Evolutionary conservation across 2,113 vertebrate genomes (phyloP).

Genomic region (Cromileptes altivelis): DNA sequence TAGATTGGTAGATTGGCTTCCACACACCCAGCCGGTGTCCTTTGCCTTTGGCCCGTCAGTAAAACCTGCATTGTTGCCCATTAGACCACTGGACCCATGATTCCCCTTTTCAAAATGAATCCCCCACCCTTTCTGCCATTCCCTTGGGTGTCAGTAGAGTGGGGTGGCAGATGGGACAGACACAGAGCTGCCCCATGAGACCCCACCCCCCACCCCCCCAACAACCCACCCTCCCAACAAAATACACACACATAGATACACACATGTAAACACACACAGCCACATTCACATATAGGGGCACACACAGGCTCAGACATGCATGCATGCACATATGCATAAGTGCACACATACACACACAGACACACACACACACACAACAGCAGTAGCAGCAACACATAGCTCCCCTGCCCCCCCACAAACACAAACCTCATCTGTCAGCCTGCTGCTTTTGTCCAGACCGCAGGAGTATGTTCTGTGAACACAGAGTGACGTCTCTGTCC

Average conservation of each 20-base stretch:
- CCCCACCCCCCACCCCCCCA: conserved; percentile 4
- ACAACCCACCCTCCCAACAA: conserved; percentile 30
- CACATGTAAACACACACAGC: conserved; percentile 42
- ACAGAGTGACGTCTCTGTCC: conserved; percentile 73
- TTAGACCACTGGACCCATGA: conserved; percentile 79
- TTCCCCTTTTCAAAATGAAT: conserved; percentile 79
- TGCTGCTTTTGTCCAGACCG: conserved; percentile 76
- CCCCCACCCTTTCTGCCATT: conserved; percentile 78
- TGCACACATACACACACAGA: conserved; percentile 21
- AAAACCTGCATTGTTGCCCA: conserved; percentile 81
- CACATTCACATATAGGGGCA: conserved; percentile 53
- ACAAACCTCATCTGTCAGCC: conserved; percentile 81
- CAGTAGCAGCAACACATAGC: conserved; percentile 61
- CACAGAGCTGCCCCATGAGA: conserved; percentile 85
- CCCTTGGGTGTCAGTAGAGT: conserved; percentile 87
- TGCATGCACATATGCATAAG: conserved; percentile 43
- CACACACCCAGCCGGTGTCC: conserved; percentile 73
- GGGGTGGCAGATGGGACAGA: conserved; percentile 88
- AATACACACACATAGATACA: conserved; percentile 53
- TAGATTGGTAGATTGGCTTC: conserved; percentile 78
- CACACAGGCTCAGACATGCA: conserved; percentile 45
- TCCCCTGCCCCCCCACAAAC: conserved; percentile 67
- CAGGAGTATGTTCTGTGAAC: conserved; percentile 66
- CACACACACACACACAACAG: conserved; percentile 21
- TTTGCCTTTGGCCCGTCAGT: conserved; percentile 77